phyloP scores from a whole-genome alignment of 2,888 invertebrate species.

The Callyntrura sp. region DNA sequence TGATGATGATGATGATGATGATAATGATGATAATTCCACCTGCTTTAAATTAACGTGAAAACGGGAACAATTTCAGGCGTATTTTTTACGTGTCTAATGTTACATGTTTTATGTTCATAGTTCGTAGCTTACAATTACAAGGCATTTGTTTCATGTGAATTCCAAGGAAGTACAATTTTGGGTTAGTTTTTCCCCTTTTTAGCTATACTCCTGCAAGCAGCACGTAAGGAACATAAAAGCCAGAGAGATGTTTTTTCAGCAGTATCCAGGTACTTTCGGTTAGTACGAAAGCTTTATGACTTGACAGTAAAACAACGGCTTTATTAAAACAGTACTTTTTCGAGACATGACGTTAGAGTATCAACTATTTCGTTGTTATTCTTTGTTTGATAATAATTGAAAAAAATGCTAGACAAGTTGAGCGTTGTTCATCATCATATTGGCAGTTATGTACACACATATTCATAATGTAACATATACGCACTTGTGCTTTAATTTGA shows the following conservation, averaged over 20 bases:
- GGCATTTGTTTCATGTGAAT: too few species aligned
- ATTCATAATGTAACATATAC: too few species aligned
- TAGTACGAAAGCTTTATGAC: neutral
- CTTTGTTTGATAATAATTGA: slow-evolving; percentile 35
- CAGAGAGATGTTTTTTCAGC: neutral
- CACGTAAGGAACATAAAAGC: neutral
- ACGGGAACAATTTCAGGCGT: neutral
- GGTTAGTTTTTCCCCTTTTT: too few species aligned
- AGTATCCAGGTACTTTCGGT: slow-evolving; percentile 19
- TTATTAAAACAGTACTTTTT: neutral
- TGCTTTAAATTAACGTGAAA: slow-evolving; percentile 16
- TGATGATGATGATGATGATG: slow-evolving; percentile 2
- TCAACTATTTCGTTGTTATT: neutral
- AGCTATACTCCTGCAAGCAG: neutral
- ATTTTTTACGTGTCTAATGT: neutral
- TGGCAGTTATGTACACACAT: neutral
- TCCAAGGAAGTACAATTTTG: too few species aligned
- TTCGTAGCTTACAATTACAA: too few species aligned
- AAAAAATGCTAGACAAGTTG: slow-evolving; percentile 25
- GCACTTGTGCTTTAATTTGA: neutral
- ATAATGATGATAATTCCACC: slow-evolving; percentile 49
- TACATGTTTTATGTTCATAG: neutral
- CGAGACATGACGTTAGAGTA: neutral
- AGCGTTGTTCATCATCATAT: neutral
- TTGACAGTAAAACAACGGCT: neutral